These are phyloP conservation scores for Psilanteris sp. DNA, from an alignment of 1,140 invertebrate genomes.

Conservation along the genomic window DNA sequence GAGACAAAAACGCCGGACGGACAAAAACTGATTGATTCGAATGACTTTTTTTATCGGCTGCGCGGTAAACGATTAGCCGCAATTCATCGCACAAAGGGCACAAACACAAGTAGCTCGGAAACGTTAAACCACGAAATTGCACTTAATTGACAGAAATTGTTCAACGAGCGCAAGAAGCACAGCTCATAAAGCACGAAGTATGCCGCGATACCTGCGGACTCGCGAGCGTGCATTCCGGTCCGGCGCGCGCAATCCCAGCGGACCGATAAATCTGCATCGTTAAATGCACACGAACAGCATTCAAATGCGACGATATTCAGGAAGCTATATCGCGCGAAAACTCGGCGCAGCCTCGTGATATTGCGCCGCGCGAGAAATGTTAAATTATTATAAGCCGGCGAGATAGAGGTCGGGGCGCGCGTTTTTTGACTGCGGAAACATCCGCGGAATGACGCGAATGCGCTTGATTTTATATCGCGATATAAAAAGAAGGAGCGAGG, in stretches of 20 bases:
- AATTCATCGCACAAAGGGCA: constrained; percentile 18
- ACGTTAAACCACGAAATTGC: constrained; percentile 43
- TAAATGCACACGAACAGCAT: constrained; percentile 45
- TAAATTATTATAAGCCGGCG: constrained; percentile 16
- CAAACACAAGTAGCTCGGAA: constrained; percentile 29
- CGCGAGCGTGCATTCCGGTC: constrained; percentile 62
- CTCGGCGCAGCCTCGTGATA: constrained; percentile 19
- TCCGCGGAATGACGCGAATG: constrained; percentile 14
- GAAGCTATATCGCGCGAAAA: constrained; percentile 53
- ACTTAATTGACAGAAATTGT: constrained; percentile 58
- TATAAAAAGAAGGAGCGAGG: constrained; percentile 4
- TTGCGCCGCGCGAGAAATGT: constrained; percentile 13
- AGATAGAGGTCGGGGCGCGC: constrained; percentile 12
- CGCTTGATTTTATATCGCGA: constrained; percentile 28
- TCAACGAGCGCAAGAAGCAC: constrained; percentile 57
- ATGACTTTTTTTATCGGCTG: constrained; percentile 5
- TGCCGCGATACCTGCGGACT: constrained; percentile 60
- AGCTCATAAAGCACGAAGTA: constrained; percentile 69
- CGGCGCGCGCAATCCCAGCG: constrained; percentile 31
- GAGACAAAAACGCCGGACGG: constrained; percentile 1
- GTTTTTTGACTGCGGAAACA: constrained; percentile 20
- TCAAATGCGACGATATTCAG: constrained; percentile 60
- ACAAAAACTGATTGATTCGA: constrained; percentile 31
- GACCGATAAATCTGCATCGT: constrained; percentile 60
- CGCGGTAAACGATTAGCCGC: constrained; percentile 15